Percentiles rank a stretch among this genome's conserved stretches.
Evolutionary conservation across 2,888 invertebrate genomes (phyloP).

Genomic region (Amitus sp.): DNA sequence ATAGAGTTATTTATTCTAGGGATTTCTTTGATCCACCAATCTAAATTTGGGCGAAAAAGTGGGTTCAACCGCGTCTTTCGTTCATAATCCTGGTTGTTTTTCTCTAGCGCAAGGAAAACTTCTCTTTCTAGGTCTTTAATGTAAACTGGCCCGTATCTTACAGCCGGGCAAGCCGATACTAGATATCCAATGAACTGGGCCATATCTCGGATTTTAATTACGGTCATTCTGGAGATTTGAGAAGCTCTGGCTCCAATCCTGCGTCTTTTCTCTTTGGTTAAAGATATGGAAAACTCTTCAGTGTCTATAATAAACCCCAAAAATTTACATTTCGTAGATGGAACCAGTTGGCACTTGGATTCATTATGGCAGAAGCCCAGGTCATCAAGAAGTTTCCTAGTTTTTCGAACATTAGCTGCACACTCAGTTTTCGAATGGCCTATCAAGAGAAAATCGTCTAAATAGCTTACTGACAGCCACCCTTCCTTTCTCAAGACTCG

Average conservation of each 20-base stretch:
- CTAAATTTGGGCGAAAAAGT: slow-evolving; percentile 18
- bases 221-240: background rate
- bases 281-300: background rate
- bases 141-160: slow-evolving; percentile 25
- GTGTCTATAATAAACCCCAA: slow-evolving; percentile 27
- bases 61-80: too few species aligned
- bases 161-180: slow-evolving; percentile 23
- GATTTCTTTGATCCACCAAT: slow-evolving; percentile 31
- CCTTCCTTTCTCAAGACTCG: slow-evolving; percentile 13
- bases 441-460: slow-evolving; percentile 33
- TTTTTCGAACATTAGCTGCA: slow-evolving; percentile 10
- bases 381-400: slow-evolving; percentile 6
- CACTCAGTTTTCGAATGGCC: slow-evolving; percentile 13
- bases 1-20: slow-evolving; percentile 12
- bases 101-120: slow-evolving; percentile 14
- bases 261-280: slow-evolving; percentile 15
- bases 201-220: slow-evolving; percentile 24
- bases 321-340: slow-evolving; percentile 15
- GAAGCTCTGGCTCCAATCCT: slow-evolving; percentile 5
- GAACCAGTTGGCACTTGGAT: slow-evolving; percentile 16
- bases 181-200: slow-evolving; percentile 27
- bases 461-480: slow-evolving; percentile 22
- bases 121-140: slow-evolving; percentile 18
- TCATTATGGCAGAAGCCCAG: slow-evolving; percentile 25
- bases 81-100: slow-evolving; percentile 20